A percentile compares a stretch with the other conserved stretches of the same genome.
phyloP scores from a whole-genome alignment of 2,113 vertebrate species.

The Monopterus albus region DNA sequence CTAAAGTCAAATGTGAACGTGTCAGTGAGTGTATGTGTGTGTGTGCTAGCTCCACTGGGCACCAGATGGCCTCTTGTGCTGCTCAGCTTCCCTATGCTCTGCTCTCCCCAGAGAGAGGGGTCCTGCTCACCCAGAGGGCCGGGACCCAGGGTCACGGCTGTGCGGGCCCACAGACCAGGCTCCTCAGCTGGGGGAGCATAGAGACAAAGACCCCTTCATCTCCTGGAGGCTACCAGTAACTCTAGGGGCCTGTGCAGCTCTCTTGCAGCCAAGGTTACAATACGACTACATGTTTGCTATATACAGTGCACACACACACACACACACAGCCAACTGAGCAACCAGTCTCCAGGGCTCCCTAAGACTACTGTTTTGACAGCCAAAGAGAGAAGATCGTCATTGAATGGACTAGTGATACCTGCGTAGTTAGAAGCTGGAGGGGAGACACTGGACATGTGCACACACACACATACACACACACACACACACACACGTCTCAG shows the following conservation, averaged over 20 bases:
- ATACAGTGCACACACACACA: conserved; percentile 23
- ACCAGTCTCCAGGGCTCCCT: conserved; percentile 77
- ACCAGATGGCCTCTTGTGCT: conserved; percentile 81
- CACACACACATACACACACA: conserved; percentile 54
- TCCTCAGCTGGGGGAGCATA: conserved; percentile 73
- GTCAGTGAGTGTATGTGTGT: not conserved
- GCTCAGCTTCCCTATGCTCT: conserved; percentile 59
- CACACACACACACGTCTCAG: conserved; percentile 70
- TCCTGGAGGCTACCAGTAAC: conserved; percentile 70
- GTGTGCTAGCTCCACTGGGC: conserved; percentile 57
- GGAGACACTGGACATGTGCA: conserved; percentile 68
- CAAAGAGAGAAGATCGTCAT: conserved; percentile 81
- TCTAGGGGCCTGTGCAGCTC: conserved; percentile 68
- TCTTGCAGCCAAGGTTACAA: conserved; percentile 81
- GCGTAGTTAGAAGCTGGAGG: conserved; percentile 75
- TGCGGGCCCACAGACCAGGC: conserved; percentile 71
- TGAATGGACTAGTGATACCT: conserved; percentile 81
- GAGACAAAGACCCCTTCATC: conserved; percentile 73
- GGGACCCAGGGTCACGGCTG: conserved; percentile 68
- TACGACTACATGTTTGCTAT: conserved; percentile 44
- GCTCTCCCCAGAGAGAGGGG: conserved; percentile 54
- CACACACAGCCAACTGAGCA: conserved; percentile 72
- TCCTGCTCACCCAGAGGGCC: conserved; percentile 63
- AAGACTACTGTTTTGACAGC: conserved; percentile 81
- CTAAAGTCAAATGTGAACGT: conserved; percentile 37